Base-by-base conservation (phyloP, 2,113 vertebrate genomes). In the Phrynosoma blainvillii region DNA sequence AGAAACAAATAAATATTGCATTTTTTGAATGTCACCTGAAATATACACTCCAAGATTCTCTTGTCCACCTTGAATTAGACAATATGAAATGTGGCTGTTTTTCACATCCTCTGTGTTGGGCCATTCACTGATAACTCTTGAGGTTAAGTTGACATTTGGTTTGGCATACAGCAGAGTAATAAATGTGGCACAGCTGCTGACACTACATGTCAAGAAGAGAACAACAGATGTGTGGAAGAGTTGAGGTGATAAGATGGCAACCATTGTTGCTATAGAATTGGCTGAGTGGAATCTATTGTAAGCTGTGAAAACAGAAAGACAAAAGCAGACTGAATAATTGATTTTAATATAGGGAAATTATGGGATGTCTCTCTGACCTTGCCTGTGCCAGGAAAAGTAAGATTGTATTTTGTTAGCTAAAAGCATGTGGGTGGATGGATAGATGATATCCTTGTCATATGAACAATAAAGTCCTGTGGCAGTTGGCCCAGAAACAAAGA, bases 151-250 rank as follows among this genome's bases (percentile, higher is more conserved):
- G 91, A 65, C 77, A 25, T 25, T 70, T 56, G 0, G 27, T 0
- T 40, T 87, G 62, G 52, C 89, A 89, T 42, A 68, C n/a, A 47
- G 10, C n/a, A 82, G 66, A 42, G 75, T 75, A 84, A 68, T 75
- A 87, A 84, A 89, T 70, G 54, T 2, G 89, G 36, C 89, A 88
- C 89, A 30, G 79, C 30, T 83, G 82, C 59, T 90, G 81, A 32
- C 91, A 85, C 32, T 89, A 52, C 85, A 56, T 10, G 74, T 87
- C 70, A 91, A 86, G 87, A 82, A 87, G 89, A 93, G 81, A 92
- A 82, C 82, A 89, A 73, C 75, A 87, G 87, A 89, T 93, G 77
- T 84, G 88, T 89, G 87, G 82, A 90, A 88, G 88, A 92, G 91
- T 90, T 83, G 88, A 89, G 25, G 20, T 76, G 88, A 90, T 90